phyloP scores from a whole-genome alignment of 2,888 invertebrate genomes.

The Molorchus minor region DNA sequence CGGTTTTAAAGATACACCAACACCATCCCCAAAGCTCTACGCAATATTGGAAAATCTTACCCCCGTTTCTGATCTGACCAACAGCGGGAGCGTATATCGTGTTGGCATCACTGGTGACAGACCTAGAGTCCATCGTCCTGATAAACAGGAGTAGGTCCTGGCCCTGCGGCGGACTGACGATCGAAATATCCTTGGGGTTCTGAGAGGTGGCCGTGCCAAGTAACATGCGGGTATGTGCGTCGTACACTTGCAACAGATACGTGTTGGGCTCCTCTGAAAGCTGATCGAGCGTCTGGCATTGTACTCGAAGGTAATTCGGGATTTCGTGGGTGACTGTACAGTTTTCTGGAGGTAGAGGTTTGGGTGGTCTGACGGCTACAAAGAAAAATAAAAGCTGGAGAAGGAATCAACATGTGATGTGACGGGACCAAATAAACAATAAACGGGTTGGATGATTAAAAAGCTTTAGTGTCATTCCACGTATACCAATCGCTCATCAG shows the following conservation, averaged over 20 bases:
- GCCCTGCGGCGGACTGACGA: constrained; percentile 61
- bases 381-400: constrained; percentile 11
- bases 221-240: constrained; percentile 64
- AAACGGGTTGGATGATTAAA: no score
- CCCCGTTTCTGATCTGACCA: constrained; percentile 43
- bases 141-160: constrained; percentile 64
- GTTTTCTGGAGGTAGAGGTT: constrained; percentile 65
- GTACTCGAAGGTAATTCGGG: constrained; percentile 62
- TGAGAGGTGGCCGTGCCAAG: constrained; percentile 65
- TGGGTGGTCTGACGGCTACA: constrained; percentile 34
- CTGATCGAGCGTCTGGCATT: constrained; percentile 62
- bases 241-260: constrained; percentile 66
- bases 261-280: constrained; percentile 53
- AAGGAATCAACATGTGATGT: no score
- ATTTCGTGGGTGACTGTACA: constrained; percentile 65
- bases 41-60: constrained; percentile 47
- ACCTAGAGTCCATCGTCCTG: constrained; percentile 64
- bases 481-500: no score
- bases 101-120: constrained; percentile 65
- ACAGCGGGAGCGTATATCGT: constrained; percentile 61
- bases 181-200: constrained; percentile 63
- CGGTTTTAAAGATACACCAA: no score
- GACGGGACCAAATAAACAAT: no score
- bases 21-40: constrained; percentile 31
- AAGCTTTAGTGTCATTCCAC: no score